Evolutionary conservation across 2,113 vertebrate species (phyloP).

Genomic region (Daphoenositta chrysoptera): DNA sequence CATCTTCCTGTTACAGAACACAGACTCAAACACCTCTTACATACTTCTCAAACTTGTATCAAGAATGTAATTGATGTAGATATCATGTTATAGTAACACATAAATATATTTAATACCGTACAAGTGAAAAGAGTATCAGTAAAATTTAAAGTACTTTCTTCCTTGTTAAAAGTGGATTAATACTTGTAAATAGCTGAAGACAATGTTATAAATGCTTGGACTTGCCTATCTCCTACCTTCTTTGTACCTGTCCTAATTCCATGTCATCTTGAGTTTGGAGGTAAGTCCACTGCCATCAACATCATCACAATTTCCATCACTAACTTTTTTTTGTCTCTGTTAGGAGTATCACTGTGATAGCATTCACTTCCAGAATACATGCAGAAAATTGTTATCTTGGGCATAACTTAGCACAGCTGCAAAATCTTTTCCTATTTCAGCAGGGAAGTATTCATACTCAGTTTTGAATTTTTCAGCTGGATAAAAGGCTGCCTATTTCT

Average conservation of each 20-base stretch:
- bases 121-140: not conserved
- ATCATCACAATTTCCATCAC: not conserved
- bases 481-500: not conserved
- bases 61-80: not conserved
- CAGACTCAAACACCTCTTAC: not conserved
- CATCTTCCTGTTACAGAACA: not conserved
- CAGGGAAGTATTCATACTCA: not conserved
- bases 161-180: not conserved
- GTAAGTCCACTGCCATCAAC: not conserved
- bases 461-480: not conserved
- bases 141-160: not conserved
- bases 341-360: not conserved
- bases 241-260: not conserved
- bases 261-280: not conserved
- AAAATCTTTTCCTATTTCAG: not conserved
- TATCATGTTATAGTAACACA: not conserved
- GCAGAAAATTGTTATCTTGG: conserved; percentile 14
- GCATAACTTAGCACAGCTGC: conserved; percentile 22
- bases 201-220: not conserved
- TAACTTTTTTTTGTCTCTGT: not conserved
- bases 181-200: not conserved
- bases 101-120: not conserved
- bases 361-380: conserved; percentile 20
- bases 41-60: not conserved
- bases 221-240: not conserved